Evolutionary conservation across 2,888 invertebrate species (phyloP).

Genomic region (Cremastinae sp.): DNA sequence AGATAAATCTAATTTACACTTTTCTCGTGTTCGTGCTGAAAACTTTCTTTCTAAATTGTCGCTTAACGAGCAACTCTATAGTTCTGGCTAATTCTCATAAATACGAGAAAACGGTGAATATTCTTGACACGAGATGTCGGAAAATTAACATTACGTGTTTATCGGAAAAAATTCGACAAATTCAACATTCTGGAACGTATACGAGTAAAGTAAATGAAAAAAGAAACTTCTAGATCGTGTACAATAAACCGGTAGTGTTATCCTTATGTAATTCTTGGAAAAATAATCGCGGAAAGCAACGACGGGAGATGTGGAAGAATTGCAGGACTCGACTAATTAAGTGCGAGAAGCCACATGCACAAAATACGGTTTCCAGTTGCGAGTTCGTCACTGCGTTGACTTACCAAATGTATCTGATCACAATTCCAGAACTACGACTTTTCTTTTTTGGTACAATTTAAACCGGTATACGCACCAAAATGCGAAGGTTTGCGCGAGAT

Average conservation of each 20-base stretch:
- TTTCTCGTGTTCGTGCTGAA: slow-evolving; percentile 40
- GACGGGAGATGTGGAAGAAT: slow-evolving; percentile 10
- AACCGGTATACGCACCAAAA: not conserved
- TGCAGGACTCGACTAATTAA: slow-evolving; percentile 63
- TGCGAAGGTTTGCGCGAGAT: slow-evolving; percentile 51
- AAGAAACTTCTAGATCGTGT: slow-evolving; percentile 33
- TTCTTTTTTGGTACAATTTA: slow-evolving; percentile 2
- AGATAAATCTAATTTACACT: slow-evolving; percentile 59
- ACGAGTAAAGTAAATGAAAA: slow-evolving; percentile 6
- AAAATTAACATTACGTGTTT: slow-evolving; percentile 10
- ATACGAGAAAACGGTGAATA: slow-evolving; percentile 12
- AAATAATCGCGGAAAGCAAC: slow-evolving; percentile 41
- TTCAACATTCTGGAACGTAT: slow-evolving; percentile 2
- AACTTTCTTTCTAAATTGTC: slow-evolving; percentile 63
- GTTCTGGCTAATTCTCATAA: slow-evolving; percentile 14
- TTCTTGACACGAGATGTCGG: slow-evolving; percentile 9
- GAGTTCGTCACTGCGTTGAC: slow-evolving; percentile 65
- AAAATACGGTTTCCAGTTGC: slow-evolving; percentile 44
- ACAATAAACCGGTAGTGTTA: slow-evolving; percentile 36
- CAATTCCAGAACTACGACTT: slow-evolving; percentile 57
- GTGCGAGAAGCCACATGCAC: slow-evolving; percentile 65
- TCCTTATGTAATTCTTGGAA: slow-evolving; percentile 40
- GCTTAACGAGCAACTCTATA: slow-evolving; percentile 4
- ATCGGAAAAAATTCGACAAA: not conserved
- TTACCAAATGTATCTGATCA: slow-evolving; percentile 46